A percentile compares a stretch with the other conserved stretches of the same genome.
These are phyloP conservation scores for Tragelaphus buxtoni DNA, from an alignment of 2,113 vertebrate species.

Conservation along the genomic window DNA sequence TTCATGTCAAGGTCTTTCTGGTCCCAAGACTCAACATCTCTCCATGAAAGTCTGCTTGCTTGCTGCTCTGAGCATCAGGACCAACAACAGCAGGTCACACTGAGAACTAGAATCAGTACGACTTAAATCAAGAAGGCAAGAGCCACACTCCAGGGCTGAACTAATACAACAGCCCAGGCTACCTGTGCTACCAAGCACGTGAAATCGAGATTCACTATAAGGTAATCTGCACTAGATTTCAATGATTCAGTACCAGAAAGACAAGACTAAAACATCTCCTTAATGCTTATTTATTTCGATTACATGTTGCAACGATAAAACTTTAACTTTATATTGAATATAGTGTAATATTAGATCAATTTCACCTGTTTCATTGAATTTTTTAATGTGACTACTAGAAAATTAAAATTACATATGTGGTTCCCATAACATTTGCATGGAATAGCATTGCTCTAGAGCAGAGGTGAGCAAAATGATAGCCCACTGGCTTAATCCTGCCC, in stretches of 20 bases:
- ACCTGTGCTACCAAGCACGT: neutral
- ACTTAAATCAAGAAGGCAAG: neutral
- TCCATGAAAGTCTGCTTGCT: fast-evolving
- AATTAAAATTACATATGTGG: neutral
- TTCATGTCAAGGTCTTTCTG: neutral
- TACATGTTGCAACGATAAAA: neutral
- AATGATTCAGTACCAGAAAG: neutral
- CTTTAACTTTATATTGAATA: neutral
- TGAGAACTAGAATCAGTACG: neutral
- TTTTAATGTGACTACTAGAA: neutral
- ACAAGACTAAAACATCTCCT: neutral
- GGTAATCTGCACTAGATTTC: neutral
- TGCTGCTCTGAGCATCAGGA: fast-evolving
- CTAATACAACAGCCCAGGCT: neutral
- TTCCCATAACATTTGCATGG: neutral
- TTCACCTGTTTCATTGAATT: neutral
- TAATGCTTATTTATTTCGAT: neutral
- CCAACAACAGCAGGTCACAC: fast-evolving
- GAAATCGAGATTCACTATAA: neutral
- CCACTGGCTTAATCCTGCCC: neutral
- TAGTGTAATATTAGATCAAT: neutral
- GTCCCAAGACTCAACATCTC: neutral
- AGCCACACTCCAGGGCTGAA: neutral
- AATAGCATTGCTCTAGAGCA: neutral
- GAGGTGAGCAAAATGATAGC: neutral